These are phyloP conservation scores for Caenorhabditis macrosperma DNA, from an alignment of 2,888 invertebrate species.

Conservation along the genomic window DNA sequence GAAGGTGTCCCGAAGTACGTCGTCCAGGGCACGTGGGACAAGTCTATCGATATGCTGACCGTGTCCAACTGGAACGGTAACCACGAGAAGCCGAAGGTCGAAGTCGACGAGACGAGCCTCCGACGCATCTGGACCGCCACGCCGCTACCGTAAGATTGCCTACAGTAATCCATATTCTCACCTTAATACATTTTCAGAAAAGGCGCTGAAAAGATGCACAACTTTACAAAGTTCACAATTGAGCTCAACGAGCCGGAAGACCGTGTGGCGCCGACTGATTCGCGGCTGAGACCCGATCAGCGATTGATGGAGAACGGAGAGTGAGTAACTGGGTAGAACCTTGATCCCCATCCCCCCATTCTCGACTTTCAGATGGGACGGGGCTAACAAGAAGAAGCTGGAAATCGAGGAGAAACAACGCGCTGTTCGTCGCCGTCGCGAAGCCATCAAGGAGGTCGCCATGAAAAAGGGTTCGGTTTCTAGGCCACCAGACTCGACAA, in stretches of 20 bases:
- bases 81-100: slow-evolving; percentile 86
- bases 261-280: slow-evolving; percentile 95
- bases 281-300: slow-evolving; percentile 94
- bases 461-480: slow-evolving; percentile 81
- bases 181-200: slow-evolving; percentile 83
- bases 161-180: not conserved
- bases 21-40: slow-evolving; percentile 93
- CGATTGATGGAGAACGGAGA: slow-evolving; percentile 91
- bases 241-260: slow-evolving; percentile 96
- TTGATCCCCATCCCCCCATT: too few species aligned
- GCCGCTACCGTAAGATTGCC: slow-evolving; percentile 82
- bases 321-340: too few species aligned
- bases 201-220: slow-evolving; percentile 88
- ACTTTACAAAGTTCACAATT: slow-evolving; percentile 94
- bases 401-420: slow-evolving; percentile 96
- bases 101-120: slow-evolving; percentile 87
- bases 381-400: slow-evolving; percentile 86
- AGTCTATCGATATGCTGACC: slow-evolving; percentile 86
- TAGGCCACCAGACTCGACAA: not conserved
- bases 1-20: slow-evolving; percentile 84
- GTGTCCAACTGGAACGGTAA: slow-evolving; percentile 70
- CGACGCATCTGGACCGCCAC: slow-evolving; percentile 90
- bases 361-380: slow-evolving; percentile 86
- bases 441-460: slow-evolving; percentile 87
- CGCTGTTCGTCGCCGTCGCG: slow-evolving; percentile 86